These are phyloP conservation scores for Acipenser transmontanus DNA, from an alignment of 2,797 vertebrate species.

Conservation along the genomic window DNA sequence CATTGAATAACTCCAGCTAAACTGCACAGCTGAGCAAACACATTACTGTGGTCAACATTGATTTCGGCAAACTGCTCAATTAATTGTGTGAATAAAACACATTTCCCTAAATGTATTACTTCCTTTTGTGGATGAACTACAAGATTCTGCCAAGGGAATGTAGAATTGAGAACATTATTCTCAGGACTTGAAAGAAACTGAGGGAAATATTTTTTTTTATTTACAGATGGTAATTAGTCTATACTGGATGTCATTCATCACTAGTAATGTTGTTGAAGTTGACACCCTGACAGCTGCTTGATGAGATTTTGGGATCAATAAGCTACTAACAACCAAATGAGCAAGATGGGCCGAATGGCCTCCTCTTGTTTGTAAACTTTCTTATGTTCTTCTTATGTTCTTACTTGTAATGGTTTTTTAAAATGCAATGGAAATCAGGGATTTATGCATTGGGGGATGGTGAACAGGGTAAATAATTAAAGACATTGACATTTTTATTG, in stretches of 20 bases:
- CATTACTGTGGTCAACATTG: neutral
- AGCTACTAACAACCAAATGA: too few relatives aligned
- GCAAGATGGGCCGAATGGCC: neutral
- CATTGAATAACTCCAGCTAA: neutral
- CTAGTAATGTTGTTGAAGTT: too few relatives aligned
- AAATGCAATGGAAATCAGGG: too few relatives aligned
- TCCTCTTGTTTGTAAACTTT: neutral
- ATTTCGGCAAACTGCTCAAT: neutral
- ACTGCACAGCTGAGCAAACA: neutral
- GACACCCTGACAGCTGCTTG: too few relatives aligned
- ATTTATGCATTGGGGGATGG: too few relatives aligned
- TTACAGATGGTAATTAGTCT: too few relatives aligned
- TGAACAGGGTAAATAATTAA: too few relatives aligned
- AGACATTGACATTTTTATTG: too few relatives aligned
- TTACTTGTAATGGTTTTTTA: too few relatives aligned
- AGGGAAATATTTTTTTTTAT: neutral
- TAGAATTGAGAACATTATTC: neutral
- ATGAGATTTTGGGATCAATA: too few relatives aligned
- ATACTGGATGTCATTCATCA: too few relatives aligned
- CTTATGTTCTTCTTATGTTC: too few relatives aligned
- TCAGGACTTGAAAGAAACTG: neutral
- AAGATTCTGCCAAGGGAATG: neutral
- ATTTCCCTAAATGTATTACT: neutral
- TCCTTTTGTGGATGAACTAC: neutral
- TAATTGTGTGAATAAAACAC: neutral